A percentile compares a stretch with the other conserved stretches of the same genome.
Evolutionary conservation across 2,113 vertebrate genomes (phyloP).

Genomic region (Ciconia maguari): DNA sequence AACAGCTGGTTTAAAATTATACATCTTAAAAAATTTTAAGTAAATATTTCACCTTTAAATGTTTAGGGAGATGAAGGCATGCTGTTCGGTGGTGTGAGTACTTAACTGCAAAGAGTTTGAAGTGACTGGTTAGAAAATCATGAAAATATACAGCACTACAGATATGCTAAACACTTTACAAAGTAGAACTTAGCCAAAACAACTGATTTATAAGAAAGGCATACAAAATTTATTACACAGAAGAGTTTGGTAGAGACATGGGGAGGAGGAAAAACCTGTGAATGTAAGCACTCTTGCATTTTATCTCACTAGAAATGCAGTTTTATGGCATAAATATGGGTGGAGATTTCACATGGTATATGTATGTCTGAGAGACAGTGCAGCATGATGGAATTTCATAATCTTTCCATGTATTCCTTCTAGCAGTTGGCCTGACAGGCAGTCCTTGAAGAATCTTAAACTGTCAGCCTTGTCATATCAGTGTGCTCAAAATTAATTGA

Average conservation of each 20-base stretch:
- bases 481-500: background rate
- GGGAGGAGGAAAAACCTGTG: background rate
- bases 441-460: background rate
- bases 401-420: background rate
- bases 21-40: background rate
- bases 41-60: background rate
- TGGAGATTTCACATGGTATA: background rate
- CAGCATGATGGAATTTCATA: background rate
- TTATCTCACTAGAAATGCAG: background rate
- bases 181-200: background rate
- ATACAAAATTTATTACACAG: background rate
- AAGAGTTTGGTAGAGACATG: background rate
- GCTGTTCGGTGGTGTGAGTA: background rate
- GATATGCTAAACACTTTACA: background rate
- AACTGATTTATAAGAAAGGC: background rate
- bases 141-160: background rate
- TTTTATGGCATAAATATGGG: background rate
- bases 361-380: background rate
- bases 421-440: background rate
- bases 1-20: background rate
- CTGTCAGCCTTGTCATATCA: background rate
- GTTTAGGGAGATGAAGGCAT: background rate
- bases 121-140: background rate
- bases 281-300: background rate
- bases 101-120: background rate